phyloP scores from a whole-genome alignment of 2,888 invertebrate species.

The Temnothorax ravouxi region DNA sequence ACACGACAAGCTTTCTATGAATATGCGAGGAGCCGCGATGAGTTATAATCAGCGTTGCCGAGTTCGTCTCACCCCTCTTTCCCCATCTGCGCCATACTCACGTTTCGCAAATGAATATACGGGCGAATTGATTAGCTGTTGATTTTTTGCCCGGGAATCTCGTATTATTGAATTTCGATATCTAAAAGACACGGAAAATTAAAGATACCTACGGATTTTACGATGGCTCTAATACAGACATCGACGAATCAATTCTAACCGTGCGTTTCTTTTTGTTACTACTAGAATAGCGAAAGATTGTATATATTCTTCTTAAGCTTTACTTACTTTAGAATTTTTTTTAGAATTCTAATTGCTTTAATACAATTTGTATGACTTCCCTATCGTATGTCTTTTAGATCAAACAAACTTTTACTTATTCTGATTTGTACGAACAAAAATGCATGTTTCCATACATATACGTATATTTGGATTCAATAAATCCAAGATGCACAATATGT shows the following conservation, averaged over 20 bases:
- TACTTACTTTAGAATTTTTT: background rate
- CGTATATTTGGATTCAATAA: background rate
- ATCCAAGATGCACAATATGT: background rate
- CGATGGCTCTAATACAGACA: too few relatives aligned
- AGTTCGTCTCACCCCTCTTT: constrained; percentile 9
- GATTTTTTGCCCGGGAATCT: background rate
- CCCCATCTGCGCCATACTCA: background rate
- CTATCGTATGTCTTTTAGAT: background rate
- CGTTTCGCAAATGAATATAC: constrained; percentile 50
- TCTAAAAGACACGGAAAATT: background rate
- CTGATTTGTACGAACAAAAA: background rate
- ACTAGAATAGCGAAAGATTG: background rate
- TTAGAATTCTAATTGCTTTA: background rate
- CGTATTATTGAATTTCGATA: background rate
- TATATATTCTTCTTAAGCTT: background rate
- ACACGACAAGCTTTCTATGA: constrained; percentile 68
- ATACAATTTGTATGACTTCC: background rate
- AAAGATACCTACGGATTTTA: background rate
- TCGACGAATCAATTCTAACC: background rate
- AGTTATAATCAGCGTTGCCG: constrained; percentile 70
- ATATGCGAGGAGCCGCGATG: constrained; percentile 72
- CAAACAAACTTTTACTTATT: background rate
- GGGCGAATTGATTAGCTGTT: constrained; percentile 35
- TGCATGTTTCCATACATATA: background rate
- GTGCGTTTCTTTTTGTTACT: background rate